Conservation (phyloP, 1,140 invertebrate species). For the roundworm (Caenorhabditis elegans) region DNA sequence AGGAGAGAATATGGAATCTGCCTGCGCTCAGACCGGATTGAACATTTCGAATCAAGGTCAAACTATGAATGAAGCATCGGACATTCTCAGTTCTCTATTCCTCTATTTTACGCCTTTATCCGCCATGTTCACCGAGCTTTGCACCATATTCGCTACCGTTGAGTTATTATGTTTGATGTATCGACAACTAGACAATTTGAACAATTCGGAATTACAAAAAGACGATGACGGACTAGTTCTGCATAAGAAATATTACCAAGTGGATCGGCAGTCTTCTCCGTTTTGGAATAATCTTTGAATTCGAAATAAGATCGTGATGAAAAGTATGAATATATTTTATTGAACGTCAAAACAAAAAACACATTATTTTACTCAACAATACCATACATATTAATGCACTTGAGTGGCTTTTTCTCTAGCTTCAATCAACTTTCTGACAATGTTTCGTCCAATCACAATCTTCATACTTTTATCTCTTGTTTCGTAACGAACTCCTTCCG, state of each 20-base stretch:
- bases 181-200: neutral
- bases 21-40: slow-evolving; percentile 5
- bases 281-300: slow-evolving; percentile 17
- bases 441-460: slow-evolving; percentile 43
- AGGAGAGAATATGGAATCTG: slow-evolving; percentile 12
- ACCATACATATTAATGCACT: no score
- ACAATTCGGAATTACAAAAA: neutral
- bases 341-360: neutral
- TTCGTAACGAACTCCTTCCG: slow-evolving; percentile 52
- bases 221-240: neutral
- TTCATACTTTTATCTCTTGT: slow-evolving; percentile 51
- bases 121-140: neutral
- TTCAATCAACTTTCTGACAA: slow-evolving; percentile 44
- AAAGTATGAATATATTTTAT: neutral
- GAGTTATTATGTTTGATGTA: slow-evolving; percentile 1
- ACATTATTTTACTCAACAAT: no score
- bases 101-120: neutral
- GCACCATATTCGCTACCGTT: slow-evolving; percentile 8
- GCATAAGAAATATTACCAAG: slow-evolving; percentile 38
- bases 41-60: slow-evolving; percentile 30
- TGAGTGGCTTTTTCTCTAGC: slow-evolving; percentile 39
- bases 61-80: slow-evolving; percentile 12
- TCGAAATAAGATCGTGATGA: neutral
- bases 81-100: slow-evolving; percentile 18
- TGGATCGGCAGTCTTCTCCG: neutral